These are phyloP conservation scores for Brachionus calyciflorus DNA, from an alignment of 1,140 invertebrate species.

Conservation along the genomic window DNA sequence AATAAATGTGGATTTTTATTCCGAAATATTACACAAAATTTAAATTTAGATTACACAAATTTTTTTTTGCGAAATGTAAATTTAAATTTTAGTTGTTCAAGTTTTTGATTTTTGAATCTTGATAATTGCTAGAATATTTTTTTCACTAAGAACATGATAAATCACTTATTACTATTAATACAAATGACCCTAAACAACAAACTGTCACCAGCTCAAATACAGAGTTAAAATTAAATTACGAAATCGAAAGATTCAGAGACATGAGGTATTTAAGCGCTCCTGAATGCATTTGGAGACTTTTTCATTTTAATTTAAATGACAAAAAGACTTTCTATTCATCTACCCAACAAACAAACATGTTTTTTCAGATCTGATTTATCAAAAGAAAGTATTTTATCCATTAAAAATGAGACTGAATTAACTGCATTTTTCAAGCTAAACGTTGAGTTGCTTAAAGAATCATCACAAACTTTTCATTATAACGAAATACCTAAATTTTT, in stretches of 20 bases:
- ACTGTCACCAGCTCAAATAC: no score
- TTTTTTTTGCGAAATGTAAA: no score
- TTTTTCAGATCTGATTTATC: neutral
- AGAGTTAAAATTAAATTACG: conserved; percentile 32
- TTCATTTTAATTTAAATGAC: conserved; percentile 23
- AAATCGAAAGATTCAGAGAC: conserved; percentile 46
- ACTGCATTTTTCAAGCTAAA: neutral
- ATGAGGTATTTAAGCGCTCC: conserved; percentile 43
- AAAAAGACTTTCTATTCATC: conserved; percentile 12
- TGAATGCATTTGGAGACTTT: conserved; percentile 43
- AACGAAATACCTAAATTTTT: neutral
- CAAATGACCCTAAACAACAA: neutral
- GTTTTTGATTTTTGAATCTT: neutral
- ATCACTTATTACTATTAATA: neutral
- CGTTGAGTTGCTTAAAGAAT: no score
- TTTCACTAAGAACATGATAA: neutral
- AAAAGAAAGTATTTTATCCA: neutral
- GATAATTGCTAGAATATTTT: no score
- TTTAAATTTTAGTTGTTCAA: no score
- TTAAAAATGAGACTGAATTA: neutral
- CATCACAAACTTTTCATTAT: neutral
- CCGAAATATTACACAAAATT: no score
- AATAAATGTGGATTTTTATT: no score
- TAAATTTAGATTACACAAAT: no score
- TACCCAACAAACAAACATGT: conserved; percentile 39